A percentile compares a stretch with the other conserved stretches of the same genome.
phyloP scores from a whole-genome alignment of 2,113 vertebrate species.

The Platycercus adscitus region DNA sequence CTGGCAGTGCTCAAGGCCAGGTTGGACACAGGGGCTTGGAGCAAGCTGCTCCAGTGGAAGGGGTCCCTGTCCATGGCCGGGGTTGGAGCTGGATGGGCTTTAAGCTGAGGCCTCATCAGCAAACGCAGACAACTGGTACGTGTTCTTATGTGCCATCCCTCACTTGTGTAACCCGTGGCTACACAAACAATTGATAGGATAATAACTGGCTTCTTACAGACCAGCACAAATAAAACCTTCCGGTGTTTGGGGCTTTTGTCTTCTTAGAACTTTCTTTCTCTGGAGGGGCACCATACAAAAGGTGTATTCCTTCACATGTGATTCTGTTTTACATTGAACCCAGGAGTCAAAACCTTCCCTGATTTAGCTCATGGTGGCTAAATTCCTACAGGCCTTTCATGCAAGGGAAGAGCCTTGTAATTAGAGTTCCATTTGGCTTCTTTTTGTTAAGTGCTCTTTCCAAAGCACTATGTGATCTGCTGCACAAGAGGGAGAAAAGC shows the following conservation, averaged over 20 bases:
- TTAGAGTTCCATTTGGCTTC: background rate
- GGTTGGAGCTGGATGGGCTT: accelerated
- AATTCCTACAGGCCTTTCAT: background rate
- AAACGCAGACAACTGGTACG: background rate
- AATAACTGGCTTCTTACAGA: slow-evolving; percentile 34
- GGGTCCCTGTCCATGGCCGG: background rate
- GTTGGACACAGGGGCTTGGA: background rate
- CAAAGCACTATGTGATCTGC: slow-evolving; percentile 8
- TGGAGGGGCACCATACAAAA: background rate
- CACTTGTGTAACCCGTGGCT: slow-evolving; percentile 7
- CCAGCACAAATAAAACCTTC: slow-evolving; percentile 56
- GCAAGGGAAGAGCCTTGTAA: background rate
- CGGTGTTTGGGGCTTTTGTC: slow-evolving; percentile 13
- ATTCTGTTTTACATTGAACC: background rate
- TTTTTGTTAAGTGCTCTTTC: slow-evolving; percentile 18
- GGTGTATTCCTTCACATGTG: background rate
- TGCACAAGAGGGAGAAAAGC: background rate
- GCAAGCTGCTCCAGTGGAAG: background rate
- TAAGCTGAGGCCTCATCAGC: background rate
- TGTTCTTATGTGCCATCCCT: slow-evolving; percentile 4
- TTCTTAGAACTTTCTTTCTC: background rate
- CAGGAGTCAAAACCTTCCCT: background rate
- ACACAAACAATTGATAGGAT: slow-evolving; percentile 29
- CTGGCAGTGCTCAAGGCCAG: no score
- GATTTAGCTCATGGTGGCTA: background rate